Percentiles rank a stretch among this genome's conserved stretches.
Evolutionary conservation across 2,113 vertebrate species (phyloP).

Genomic region (Serinus canaria): DNA sequence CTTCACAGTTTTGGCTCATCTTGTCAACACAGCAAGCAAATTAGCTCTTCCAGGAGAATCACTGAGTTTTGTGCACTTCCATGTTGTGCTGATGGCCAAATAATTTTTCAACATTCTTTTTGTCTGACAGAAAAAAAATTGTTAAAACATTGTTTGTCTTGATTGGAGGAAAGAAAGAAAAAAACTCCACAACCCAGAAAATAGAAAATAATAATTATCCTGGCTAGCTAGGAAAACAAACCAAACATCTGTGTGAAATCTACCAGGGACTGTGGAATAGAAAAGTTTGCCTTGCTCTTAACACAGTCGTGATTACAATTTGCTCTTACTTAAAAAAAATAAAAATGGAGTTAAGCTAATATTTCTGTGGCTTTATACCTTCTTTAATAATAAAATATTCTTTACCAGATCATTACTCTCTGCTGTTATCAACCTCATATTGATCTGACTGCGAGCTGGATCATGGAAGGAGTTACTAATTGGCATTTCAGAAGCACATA

Average conservation of each 20-base stretch:
- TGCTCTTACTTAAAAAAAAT: neutral
- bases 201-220: neutral
- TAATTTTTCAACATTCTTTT: neutral
- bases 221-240: neutral
- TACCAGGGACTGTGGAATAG: neutral
- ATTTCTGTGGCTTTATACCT: neutral
- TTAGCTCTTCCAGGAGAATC: conserved; percentile 1
- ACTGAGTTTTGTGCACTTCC: neutral
- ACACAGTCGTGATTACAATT: neutral
- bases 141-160: neutral
- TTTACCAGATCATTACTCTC: neutral
- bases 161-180: neutral
- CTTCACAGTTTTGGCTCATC: neutral
- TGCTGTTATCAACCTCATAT: conserved; percentile 16
- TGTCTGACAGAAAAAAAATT: neutral
- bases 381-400: conserved; percentile 9
- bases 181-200: neutral
- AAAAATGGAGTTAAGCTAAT: neutral
- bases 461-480: conserved; percentile 30
- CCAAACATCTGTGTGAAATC: neutral
- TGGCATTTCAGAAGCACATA: conserved; percentile 39
- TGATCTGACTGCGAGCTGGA: conserved; percentile 28
- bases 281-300: neutral
- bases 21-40: conserved; percentile 3
- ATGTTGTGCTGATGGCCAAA: neutral